Evolutionary conservation across 2,113 vertebrate species (phyloP).

Genomic region (Grantiella picta): DNA sequence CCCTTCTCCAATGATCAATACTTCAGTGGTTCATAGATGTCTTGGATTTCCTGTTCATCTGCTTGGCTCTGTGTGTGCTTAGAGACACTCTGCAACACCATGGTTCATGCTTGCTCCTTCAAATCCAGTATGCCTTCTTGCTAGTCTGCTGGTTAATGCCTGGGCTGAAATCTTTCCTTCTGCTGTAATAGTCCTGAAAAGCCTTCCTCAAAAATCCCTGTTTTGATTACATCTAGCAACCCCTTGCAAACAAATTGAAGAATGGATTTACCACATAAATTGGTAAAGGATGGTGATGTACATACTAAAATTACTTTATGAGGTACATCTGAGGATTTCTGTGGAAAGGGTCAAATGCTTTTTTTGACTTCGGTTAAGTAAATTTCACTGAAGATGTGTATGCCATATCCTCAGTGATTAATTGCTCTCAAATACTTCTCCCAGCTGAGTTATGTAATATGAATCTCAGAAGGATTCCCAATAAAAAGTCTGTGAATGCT

Average conservation of each 20-base stretch:
- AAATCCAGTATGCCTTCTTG: background rate
- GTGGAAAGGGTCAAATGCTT: background rate
- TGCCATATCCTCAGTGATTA: background rate
- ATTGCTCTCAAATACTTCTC: slow-evolving; percentile 15
- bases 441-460: background rate
- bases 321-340: background rate
- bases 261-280: background rate
- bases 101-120: background rate
- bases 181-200: background rate
- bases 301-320: background rate
- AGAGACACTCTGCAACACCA: background rate
- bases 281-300: background rate
- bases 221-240: background rate
- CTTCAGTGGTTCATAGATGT: background rate
- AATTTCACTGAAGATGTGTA: background rate
- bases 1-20: background rate
- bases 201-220: background rate
- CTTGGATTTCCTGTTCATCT: background rate
- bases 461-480: background rate
- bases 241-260: background rate
- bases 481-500: background rate
- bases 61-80: accelerated
- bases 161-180: background rate
- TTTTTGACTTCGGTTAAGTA: background rate
- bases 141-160: background rate